Base-by-base conservation (phyloP, 2,113 vertebrate genomes). In the Orycteropus afer region DNA sequence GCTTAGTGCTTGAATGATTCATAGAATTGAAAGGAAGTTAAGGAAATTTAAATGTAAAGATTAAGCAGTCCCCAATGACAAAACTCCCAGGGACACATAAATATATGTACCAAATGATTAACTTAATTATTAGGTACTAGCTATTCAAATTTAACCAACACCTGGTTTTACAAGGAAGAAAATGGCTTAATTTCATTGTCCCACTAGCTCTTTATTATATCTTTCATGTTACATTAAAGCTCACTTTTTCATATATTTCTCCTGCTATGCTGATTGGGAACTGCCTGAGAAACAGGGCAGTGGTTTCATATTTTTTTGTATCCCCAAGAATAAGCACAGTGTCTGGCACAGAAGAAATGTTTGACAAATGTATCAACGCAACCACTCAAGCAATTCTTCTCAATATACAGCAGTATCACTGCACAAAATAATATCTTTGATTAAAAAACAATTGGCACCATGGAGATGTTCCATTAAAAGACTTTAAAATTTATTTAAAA, bases 41-140 rank as follows among this genome's bases (percentile, higher is more conserved):
- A 18, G 32, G 55, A 94, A 83, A 91, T 53, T 55, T 9, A 86
- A 93, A 65, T 67, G 4, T 45, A 91, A 86, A 96, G 61, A 93
- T 51, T 12, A 93, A 74, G n/a, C 32, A 59, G 11, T 76, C 25
- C 25, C 29, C 27, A 65, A 2, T 37, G 47, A 71, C 20, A 71
- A 59, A 95, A 79, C 45, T 81, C 37, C 37, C 29, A 73, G 61
- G 37, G 32, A 71, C 6, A 67, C 51, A 37, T 49, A 92, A 47
- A 63, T 59, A 74, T 7, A 23, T 40, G 10, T 32, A 57, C 12
- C 82, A 92, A 78, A 37, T 59, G 91, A 69, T 82, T 45, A 86
- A 42, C 47, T 79, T 69, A 71, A 78, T 93, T 78, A 91, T 71
- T 84, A 80, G 80, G 85, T 42, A 79, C 20, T 27, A 81, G 93